Evolutionary conservation across 2,797 vertebrate genomes (phyloP).

Genomic region (Sarcophilus harrisii): DNA sequence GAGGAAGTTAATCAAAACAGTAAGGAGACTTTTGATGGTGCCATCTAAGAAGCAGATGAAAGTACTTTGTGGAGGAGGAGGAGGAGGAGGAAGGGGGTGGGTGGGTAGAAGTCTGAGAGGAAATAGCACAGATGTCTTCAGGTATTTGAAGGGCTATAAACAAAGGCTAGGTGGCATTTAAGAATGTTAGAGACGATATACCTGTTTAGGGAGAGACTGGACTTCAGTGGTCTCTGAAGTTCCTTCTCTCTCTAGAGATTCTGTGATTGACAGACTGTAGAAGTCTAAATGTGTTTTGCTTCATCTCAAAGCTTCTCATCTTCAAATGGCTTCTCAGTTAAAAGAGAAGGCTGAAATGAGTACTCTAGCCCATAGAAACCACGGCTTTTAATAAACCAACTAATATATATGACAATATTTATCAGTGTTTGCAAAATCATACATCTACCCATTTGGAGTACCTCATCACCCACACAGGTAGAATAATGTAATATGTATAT

Average conservation of each 20-base stretch:
- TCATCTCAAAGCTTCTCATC: background rate
- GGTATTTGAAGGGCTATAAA: background rate
- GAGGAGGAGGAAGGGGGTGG: too few relatives aligned
- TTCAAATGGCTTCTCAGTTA: background rate
- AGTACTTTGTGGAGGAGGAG: background rate
- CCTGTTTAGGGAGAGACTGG: background rate
- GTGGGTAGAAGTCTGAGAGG: background rate
- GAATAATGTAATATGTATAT: background rate
- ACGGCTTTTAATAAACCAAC: background rate
- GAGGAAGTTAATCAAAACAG: background rate
- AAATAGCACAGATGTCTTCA: background rate
- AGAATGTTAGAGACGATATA: background rate
- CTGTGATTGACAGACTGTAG: background rate
- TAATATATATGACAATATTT: background rate
- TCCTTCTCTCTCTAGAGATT: background rate
- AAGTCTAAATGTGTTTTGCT: background rate
- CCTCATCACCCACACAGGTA: background rate
- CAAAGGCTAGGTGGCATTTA: background rate
- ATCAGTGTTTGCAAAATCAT: background rate
- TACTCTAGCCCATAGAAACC: background rate
- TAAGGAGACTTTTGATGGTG: background rate
- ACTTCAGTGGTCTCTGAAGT: background rate
- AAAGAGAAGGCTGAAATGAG: background rate
- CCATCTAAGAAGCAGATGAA: background rate
- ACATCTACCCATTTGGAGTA: background rate